These are phyloP conservation scores for Calliphora vicina DNA, from an alignment of 1,140 invertebrate genomes.

Conservation along the genomic window DNA sequence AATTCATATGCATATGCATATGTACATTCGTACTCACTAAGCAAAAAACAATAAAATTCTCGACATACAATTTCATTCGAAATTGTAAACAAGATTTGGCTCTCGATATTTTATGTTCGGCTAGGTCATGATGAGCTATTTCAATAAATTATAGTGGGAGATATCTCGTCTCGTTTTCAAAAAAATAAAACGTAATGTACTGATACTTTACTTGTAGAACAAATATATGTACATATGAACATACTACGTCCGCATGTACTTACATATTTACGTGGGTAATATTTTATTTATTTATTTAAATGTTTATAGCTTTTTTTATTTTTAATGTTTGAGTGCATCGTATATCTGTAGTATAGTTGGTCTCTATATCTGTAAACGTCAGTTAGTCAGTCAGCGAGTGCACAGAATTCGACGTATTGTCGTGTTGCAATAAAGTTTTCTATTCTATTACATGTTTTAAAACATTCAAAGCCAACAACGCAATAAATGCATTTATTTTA, in stretches of 20 bases:
- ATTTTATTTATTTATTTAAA: background rate
- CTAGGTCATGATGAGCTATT: conserved; percentile 13
- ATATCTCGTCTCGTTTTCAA: background rate
- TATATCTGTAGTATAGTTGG: too few relatives aligned
- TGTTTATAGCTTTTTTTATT: too few relatives aligned
- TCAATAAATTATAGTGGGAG: background rate
- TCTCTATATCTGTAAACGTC: background rate
- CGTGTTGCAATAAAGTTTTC: background rate
- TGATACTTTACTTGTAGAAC: background rate
- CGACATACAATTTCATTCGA: too few relatives aligned
- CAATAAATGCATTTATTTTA: background rate
- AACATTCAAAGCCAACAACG: conserved; percentile 23
- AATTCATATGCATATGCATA: too few relatives aligned
- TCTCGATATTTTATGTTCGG: conserved; percentile 13
- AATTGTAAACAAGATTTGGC: conserved; percentile 4
- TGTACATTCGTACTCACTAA: too few relatives aligned
- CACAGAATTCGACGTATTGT: background rate
- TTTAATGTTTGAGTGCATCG: too few relatives aligned
- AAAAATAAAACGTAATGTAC: background rate
- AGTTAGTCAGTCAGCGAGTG: background rate
- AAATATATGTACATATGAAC: background rate
- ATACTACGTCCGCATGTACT: background rate
- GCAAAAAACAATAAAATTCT: too few relatives aligned
- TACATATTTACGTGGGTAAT: background rate
- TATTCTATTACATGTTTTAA: background rate